Percentiles rank a stretch among this genome's conserved stretches.
phyloP scores from a whole-genome alignment of 1,140 invertebrate genomes.

The Lineus longissimus region DNA sequence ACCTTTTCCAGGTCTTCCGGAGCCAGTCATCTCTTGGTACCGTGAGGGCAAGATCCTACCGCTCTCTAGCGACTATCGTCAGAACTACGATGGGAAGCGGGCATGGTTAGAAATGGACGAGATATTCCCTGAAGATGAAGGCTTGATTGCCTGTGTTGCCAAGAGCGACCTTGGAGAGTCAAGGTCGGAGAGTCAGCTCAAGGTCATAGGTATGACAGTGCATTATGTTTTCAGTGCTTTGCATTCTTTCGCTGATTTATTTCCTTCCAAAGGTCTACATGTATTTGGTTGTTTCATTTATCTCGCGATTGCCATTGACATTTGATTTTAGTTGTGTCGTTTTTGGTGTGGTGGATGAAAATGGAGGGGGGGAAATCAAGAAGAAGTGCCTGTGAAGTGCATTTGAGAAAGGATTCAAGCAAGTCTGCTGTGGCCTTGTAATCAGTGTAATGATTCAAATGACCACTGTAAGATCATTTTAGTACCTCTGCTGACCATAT shows the following conservation, averaged over 20 bases:
- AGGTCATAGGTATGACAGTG: conserved; percentile 37
- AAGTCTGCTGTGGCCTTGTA: too few relatives aligned
- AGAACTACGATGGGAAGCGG: conserved; percentile 32
- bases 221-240: background rate
- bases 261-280: too few relatives aligned
- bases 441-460: too few relatives aligned
- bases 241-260: background rate
- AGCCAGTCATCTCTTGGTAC: conserved; percentile 30
- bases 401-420: too few relatives aligned
- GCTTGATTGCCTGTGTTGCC: conserved; percentile 42
- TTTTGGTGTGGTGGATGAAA: too few relatives aligned
- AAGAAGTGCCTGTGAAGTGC: too few relatives aligned
- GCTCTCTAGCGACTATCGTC: conserved; percentile 21
- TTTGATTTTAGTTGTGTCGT: too few relatives aligned
- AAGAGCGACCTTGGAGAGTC: conserved; percentile 39
- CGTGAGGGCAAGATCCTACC: conserved; percentile 33
- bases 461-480: too few relatives aligned
- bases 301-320: too few relatives aligned
- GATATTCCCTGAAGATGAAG: conserved; percentile 30
- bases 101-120: conserved; percentile 34
- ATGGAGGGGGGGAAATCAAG: too few relatives aligned
- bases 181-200: conserved; percentile 32
- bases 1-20: background rate
- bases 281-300: too few relatives aligned
- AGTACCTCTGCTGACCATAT: too few relatives aligned